Base-by-base conservation (phyloP, 2,888 invertebrate species). In the Papilio protenor region DNA sequence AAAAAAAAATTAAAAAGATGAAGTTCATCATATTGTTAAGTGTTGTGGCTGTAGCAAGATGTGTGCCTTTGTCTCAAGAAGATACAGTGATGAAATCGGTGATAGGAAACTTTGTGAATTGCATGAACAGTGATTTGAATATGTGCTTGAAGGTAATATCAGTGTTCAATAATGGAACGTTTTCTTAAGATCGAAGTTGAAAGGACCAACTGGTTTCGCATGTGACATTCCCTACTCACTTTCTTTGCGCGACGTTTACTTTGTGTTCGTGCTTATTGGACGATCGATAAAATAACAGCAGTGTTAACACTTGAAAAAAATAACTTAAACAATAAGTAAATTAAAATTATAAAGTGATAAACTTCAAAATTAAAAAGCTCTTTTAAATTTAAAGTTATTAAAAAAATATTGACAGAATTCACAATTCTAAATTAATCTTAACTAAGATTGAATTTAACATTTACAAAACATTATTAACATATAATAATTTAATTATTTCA, bases 111-210 rank as follows among this genome's bases (percentile, higher is more conserved):
- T 87, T 94, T 76, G 89, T 92, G 84, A 90, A 92, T 86, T 94
- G 94, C 86, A 87, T 90, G 82, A 92, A 92, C 81, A 92, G 92
- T 91, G 93, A 94, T 87, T 85, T 92, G 77, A 87, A 87, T 82
- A 85, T 92, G 87, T 94, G 94, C 77, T 83, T 93, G 79, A 94
- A 94, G 94, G 94, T 94, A 92, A 83, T 78, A 71, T 57, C 52
- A 78, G 78, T 77, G 76, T 59, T 61, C 52, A 66, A 18, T 71
- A 66, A 71, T 23, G 61, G 64, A 78, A 73, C 64, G 73, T 69
- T 33, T 64, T 33, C 21, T 23, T 66, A 47, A 74, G 16, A 66
- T 49, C 49, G 33, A 27, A 40, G 64, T 73, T 57, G 78, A 73
- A 76, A 75, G 73, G 78, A 75, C 75, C 33, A 78, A 78, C 75